phyloP scores from a whole-genome alignment of 37 sponge, comb jelly and placozoan species.

The Mnemiopsis leidyi region DNA sequence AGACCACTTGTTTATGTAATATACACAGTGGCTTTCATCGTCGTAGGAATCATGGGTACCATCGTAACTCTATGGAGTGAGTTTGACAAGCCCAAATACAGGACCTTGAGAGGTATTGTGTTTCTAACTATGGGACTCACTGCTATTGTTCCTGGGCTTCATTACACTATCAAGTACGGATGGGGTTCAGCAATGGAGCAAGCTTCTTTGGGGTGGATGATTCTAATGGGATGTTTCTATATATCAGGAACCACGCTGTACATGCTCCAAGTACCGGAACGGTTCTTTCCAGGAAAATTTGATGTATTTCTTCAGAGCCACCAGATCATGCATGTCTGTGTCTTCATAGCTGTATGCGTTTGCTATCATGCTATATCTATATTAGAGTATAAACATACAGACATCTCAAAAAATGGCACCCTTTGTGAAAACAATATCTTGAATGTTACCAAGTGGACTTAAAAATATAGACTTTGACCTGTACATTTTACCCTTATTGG shows the following conservation, averaged over 20 bases:
- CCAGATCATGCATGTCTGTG: constrained; percentile 91
- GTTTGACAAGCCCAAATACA: constrained; percentile 73
- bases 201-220: constrained; percentile 67
- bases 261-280: constrained; percentile 80
- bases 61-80: constrained; percentile 72
- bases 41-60: constrained; percentile 70
- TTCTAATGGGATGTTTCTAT: constrained; percentile 76
- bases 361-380: constrained; percentile 72
- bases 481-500: too few relatives aligned
- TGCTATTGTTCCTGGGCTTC: constrained; percentile 78
- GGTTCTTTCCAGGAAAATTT: constrained; percentile 87
- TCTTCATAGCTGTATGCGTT: constrained; percentile 77
- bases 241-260: constrained; percentile 81
- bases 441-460: not conserved
- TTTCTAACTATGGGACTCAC: constrained; percentile 83
- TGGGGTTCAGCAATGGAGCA: constrained; percentile 43
- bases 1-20: constrained; percentile 65
- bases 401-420: not conserved
- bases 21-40: constrained; percentile 12
- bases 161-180: constrained; percentile 71
- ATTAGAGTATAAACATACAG: not conserved
- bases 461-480: too few relatives aligned
- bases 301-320: constrained; percentile 91
- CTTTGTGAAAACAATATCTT: not conserved
- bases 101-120: constrained; percentile 72